phyloP scores from a whole-genome alignment of 2,888 invertebrate genomes.

The Microplitis deprimator region DNA sequence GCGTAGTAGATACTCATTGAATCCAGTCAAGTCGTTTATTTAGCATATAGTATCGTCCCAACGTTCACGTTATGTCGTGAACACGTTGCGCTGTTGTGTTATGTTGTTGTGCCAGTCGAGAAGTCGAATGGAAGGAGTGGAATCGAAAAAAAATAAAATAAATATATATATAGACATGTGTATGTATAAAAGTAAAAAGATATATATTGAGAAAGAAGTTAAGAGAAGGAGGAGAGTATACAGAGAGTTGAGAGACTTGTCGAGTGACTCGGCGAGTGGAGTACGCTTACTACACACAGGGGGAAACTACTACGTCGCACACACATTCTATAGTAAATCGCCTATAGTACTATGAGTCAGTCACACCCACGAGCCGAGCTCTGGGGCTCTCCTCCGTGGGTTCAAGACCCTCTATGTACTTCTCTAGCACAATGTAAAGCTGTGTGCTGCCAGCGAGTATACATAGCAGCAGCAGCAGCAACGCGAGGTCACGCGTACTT shows the following conservation, averaged over 20 bases:
- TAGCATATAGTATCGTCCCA: constrained; percentile 29
- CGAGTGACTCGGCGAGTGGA: constrained; percentile 50
- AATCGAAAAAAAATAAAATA: constrained; percentile 12
- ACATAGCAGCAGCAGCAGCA: constrained; percentile 33
- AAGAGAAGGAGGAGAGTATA: constrained; percentile 23
- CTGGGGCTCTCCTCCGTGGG: constrained; percentile 51
- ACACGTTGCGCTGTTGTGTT: constrained; percentile 5
- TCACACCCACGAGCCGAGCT: constrained; percentile 67
- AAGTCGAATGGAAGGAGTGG: constrained; percentile 14
- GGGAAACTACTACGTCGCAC: constrained; percentile 50
- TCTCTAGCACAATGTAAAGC: constrained; percentile 5
- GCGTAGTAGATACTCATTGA: constrained; percentile 52
- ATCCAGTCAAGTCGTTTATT: constrained; percentile 41
- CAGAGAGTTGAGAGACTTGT: constrained; percentile 44
- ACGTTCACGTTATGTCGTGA: constrained; percentile 14
- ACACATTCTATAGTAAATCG: constrained; percentile 69
- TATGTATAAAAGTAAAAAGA: not conserved
- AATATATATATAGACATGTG: not conserved
- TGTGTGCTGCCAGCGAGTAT: not conserved
- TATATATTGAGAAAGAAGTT: constrained; percentile 23
- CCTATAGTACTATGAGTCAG: constrained; percentile 70
- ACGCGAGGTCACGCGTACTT: constrained; percentile 64
- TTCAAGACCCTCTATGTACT: constrained; percentile 67
- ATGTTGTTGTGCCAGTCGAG: constrained; percentile 9
- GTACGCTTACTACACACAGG: constrained; percentile 57